phyloP scores from a whole-genome alignment of 2,797 vertebrate genomes.

The Psittacula echo region DNA sequence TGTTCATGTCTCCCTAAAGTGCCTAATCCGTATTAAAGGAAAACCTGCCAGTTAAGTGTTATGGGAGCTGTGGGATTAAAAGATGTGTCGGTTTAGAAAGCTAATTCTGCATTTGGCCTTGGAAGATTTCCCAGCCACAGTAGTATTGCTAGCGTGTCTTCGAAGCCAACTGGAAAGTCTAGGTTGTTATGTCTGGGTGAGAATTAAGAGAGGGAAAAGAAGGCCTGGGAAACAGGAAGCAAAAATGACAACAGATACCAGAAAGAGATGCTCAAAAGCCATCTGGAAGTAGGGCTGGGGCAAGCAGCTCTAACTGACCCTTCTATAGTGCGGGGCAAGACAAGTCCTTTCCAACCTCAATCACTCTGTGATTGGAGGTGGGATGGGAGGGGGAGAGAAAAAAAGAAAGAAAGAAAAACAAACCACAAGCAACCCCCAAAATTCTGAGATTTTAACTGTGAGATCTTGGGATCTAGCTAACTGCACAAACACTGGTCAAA shows the following conservation, averaged over 20 bases:
- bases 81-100: background rate
- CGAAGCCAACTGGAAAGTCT: background rate
- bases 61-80: background rate
- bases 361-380: background rate
- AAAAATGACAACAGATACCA: background rate
- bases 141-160: background rate
- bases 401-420: background rate
- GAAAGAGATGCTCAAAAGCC: background rate
- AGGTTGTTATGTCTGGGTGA: background rate
- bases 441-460: background rate
- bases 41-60: background rate
- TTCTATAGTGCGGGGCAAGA: background rate
- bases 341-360: background rate
- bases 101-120: background rate
- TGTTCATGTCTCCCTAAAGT: background rate
- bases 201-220: background rate
- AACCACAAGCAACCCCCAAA: background rate
- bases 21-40: background rate
- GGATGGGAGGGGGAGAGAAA: background rate
- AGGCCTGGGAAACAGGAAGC: background rate
- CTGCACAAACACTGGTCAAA: background rate
- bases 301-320: background rate
- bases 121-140: constrained; percentile 7
- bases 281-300: background rate
- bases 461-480: background rate